Conservation (phyloP, 2,113 vertebrate genomes). For the Excalfactoria chinensis region DNA sequence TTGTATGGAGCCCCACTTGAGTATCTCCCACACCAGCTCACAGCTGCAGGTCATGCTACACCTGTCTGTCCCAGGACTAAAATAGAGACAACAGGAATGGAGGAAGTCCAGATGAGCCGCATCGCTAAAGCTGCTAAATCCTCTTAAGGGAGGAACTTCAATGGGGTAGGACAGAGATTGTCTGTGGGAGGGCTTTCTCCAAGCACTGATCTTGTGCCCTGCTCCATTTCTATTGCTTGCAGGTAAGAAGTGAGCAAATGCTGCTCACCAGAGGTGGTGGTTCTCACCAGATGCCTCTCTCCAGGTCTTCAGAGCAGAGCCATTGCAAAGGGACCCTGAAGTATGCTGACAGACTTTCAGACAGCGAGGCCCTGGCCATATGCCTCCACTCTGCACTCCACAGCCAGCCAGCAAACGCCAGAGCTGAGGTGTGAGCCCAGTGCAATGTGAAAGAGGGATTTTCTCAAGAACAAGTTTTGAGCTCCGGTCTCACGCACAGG, state of each 20-base stretch:
- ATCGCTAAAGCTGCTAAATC: slow-evolving; percentile 40
- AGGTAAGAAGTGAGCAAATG: background rate
- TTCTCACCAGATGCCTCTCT: background rate
- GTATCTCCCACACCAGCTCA: background rate
- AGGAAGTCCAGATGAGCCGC: slow-evolving; percentile 24
- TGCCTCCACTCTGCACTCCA: rapidly evolving
- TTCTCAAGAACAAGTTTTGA: background rate
- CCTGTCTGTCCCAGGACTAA: background rate
- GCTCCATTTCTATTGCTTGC: background rate
- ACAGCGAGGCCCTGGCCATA: background rate
- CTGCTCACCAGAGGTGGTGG: background rate
- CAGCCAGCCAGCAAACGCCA: background rate
- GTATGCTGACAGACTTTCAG: background rate
- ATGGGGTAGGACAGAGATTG: background rate
- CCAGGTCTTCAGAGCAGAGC: background rate
- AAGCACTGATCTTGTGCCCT: background rate
- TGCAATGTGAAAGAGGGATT: background rate
- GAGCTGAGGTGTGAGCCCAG: background rate
- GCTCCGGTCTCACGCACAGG: background rate
- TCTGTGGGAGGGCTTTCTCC: background rate
- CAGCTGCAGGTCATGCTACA: background rate
- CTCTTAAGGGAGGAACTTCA: slow-evolving; percentile 50
- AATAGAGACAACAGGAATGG: slow-evolving; percentile 50
- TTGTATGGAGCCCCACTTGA: background rate
- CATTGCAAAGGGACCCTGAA: background rate